Evolutionary conservation across 64 coral and sea anemone genomes (phyloP), one percentile per base, ranked within the genome.

Genomic region (Pocillopora damicornis): DNA sequence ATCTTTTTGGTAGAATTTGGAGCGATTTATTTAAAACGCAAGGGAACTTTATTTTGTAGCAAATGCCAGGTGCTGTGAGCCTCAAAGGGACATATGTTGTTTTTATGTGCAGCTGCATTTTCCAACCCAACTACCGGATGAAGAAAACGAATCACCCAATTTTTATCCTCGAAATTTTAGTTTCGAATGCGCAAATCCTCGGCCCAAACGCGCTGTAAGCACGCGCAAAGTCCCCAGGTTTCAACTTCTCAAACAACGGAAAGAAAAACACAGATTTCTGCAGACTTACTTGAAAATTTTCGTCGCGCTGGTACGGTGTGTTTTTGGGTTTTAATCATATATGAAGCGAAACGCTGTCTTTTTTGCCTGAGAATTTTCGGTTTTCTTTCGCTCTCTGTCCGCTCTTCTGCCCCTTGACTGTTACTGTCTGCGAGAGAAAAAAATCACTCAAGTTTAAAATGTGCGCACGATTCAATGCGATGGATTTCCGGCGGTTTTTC

Each of bases 261-360:
- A 90, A 89, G 91, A 96, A 90, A 90, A 88, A 90, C 91, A 87
- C 75, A 94, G 92, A 94, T 90, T 89, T 90, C 84, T 74, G 87
- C 57, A 63, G 35, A 96, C 94, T 96, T 96, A 96, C 94, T 88
- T 90, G 94, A 90, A 90, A 93, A 90, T 90, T 92, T 92, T 83
- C 89, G 91, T 73, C 94, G 76, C 62, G 91, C 80, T 88, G 86
- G 90, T 86, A 88, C 76, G 69, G 88, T 83, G 79, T 90, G 88
- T 90, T 91, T 92, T 87, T 96, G 94, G 1, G 88, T 93, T 96
- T 96, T 96, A 90, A 96, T 96, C 94, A 96, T 96, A 96, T 96
- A 96, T 96, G 94, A 96, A 86, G 94, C 94, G 15, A 96, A 77
- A 59, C 94, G 91, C 62, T 93, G 91, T 36, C 94, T 91, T 86